Evolutionary conservation across 1,140 invertebrate genomes (phyloP), one percentile per base, ranked within the genome.

Genomic region (Heliconius melpomene): DNA sequence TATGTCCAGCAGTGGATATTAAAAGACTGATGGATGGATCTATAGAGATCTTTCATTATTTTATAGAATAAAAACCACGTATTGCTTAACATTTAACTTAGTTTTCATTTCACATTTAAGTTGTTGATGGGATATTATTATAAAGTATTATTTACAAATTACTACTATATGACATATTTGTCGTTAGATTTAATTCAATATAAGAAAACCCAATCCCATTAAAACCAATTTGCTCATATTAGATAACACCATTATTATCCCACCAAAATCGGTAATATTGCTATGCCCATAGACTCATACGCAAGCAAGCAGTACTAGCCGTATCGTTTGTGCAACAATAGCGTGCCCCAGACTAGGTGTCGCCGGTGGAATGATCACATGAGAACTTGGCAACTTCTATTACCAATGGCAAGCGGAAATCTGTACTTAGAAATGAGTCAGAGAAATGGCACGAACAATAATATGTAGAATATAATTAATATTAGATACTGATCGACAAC

Each of bases 351-450:
- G 91, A 92, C 91, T 83, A 78, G 82, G 82, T 85, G 91, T 87
- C 91, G 90, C 91, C 91, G 72, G 82, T 82, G 81, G 81, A 85
- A 89, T 90, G 84, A 87, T 89, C 85, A 86, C 86, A 85, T 87
- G 79, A 82, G 79, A 77, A 82, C 84, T 88, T 90, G 89, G 83
- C 90, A 91, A 90, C 85, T 23, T 73, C 52, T 77, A 29, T 71
- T 75, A 82, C 79, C 71, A 82, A 76, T 79, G 18, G 52, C 52
- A 60, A 82, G 75, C 81, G 52, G 75, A 82, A 72, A 75, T 78
- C 74, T 38, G 54, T 78, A 81, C 46, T 81, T 81, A 81, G 60
- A 75, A 72, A 75, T 75, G 79, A 52, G 70, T 80, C 74, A 80
- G 50, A 57, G 29, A 75, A 40, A 40, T 57, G 57, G 20, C 32